phyloP scores from a whole-genome alignment of 2,113 vertebrate genomes.

The Myodes glareolus region DNA sequence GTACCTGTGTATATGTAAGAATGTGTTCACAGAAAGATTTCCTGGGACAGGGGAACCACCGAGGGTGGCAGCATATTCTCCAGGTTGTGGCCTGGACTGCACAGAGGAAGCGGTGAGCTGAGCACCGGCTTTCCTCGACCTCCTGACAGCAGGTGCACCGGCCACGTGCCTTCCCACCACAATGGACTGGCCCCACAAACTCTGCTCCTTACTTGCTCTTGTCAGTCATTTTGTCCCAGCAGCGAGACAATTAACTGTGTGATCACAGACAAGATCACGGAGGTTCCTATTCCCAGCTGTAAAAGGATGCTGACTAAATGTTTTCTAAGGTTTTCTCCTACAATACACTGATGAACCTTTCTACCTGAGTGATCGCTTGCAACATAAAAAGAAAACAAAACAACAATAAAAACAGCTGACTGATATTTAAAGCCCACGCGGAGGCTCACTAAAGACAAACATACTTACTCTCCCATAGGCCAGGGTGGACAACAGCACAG shows the following conservation, averaged over 20 bases:
- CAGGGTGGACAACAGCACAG: slow-evolving; percentile 97
- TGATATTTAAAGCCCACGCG: not conserved
- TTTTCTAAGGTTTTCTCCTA: not conserved
- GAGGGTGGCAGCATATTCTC: not conserved
- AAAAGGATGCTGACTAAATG: not conserved
- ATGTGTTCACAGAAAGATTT: not conserved
- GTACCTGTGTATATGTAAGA: not conserved
- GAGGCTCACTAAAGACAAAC: not conserved
- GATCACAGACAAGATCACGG: not conserved
- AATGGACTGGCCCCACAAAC: not conserved
- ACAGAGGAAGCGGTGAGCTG: not conserved
- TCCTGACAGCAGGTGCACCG: not conserved
- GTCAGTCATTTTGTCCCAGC: not conserved
- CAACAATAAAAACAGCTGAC: not conserved
- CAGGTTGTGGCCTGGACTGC: not conserved
- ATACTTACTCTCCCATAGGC: slow-evolving; percentile 99
- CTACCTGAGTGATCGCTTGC: not conserved
- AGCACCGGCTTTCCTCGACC: not conserved
- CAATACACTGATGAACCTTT: not conserved
- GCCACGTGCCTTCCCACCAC: not conserved
- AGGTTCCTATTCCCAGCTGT: not conserved
- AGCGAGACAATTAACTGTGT: not conserved
- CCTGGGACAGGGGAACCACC: not conserved
- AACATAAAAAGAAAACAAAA: not conserved
- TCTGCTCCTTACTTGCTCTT: not conserved